Evolutionary conservation across 2,888 invertebrate genomes (phyloP).

Genomic region (Bugulina stolonifera): DNA sequence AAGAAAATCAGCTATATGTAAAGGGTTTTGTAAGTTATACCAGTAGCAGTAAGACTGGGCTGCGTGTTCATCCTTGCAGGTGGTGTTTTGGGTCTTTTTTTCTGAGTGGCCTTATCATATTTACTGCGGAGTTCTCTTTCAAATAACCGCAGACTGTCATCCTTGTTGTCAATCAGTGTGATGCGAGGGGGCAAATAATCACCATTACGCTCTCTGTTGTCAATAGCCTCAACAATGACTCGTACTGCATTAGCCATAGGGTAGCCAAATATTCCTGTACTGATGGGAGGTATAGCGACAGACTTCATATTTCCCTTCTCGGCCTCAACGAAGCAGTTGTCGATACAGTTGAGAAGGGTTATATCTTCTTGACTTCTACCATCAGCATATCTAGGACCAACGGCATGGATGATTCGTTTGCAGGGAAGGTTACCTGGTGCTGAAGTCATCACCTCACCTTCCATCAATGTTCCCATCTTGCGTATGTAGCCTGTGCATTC

Average conservation of each 20-base stretch:
- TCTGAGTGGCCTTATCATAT: no score
- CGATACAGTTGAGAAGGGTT: constrained; percentile 32
- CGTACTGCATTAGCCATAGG: constrained; percentile 28
- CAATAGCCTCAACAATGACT: not conserved
- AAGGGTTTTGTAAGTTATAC: no score
- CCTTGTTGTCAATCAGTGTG: constrained; percentile 9
- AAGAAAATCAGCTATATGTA: no score
- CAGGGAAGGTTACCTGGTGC: constrained; percentile 33
- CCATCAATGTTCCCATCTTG: constrained; percentile 31
- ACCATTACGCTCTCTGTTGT: not conserved
- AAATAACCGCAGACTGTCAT: constrained; percentile 3
- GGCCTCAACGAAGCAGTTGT: constrained; percentile 31
- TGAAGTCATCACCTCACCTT: constrained; percentile 33
- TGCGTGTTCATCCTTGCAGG: no score
- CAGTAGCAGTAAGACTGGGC: no score
- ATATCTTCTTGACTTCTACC: constrained; percentile 32
- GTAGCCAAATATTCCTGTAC: constrained; percentile 37
- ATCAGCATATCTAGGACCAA: constrained; percentile 35
- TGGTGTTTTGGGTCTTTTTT: no score
- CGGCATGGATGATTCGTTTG: constrained; percentile 34
- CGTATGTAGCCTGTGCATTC: constrained; percentile 33
- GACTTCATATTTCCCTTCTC: constrained; percentile 29
- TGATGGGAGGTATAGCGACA: constrained; percentile 40
- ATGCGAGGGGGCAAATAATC: not conserved
- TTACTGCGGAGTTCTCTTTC: not conserved